Evolutionary conservation across 2,113 vertebrate species (phyloP).

Genomic region (Datnioides undecimradiatus): DNA sequence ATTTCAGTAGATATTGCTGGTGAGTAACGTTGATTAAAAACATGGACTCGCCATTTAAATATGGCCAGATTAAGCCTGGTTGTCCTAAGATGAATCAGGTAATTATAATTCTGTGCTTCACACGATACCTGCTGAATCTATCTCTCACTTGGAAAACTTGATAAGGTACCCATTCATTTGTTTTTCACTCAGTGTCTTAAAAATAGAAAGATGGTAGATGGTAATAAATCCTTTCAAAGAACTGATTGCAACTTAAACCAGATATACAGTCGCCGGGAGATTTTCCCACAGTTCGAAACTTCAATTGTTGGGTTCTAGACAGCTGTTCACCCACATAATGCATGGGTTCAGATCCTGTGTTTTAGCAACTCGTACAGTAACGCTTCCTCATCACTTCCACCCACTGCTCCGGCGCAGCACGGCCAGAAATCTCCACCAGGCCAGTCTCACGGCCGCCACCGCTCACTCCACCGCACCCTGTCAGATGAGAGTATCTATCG

Average conservation of each 20-base stretch:
- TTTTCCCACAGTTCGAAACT: not conserved
- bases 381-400: not conserved
- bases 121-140: not conserved
- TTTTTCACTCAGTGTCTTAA: too few relatives aligned
- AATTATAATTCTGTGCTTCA: not conserved
- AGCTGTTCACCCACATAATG: not conserved
- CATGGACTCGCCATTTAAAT: not conserved
- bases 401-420: constrained; percentile 36
- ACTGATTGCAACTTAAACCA: not conserved
- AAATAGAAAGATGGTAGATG: too few relatives aligned
- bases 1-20: not conserved
- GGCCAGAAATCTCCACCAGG: constrained; percentile 88
- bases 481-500: constrained; percentile 99
- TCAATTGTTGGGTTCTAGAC: not conserved
- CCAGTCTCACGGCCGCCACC: constrained; percentile 85
- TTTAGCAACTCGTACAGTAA: not conserved
- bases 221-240: not conserved
- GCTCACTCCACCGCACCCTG: constrained; percentile 96
- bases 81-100: not conserved
- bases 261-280: not conserved
- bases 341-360: not conserved
- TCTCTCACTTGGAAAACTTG: not conserved
- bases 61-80: not conserved
- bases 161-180: not conserved
- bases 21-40: not conserved